phyloP scores from a whole-genome alignment of 2,797 vertebrate genomes.

The Denticeps clupeoides region DNA sequence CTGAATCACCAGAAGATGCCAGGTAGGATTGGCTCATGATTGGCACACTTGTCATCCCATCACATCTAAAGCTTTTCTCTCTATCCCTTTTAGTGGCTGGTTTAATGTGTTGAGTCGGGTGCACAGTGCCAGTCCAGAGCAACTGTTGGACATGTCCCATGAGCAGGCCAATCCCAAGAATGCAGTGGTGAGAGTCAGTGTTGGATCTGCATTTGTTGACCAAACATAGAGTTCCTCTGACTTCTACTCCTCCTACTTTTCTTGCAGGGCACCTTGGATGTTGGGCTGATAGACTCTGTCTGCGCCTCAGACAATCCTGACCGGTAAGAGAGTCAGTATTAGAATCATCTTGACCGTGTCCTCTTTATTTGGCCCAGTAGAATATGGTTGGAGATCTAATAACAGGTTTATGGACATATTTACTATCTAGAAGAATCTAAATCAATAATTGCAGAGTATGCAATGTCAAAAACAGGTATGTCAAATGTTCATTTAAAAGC shows the following conservation, averaged over 20 bases:
- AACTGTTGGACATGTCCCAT: constrained; percentile 73
- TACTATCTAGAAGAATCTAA: no score
- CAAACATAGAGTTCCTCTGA: background rate
- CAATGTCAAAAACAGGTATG: no score
- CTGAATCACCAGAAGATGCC: constrained; percentile 86
- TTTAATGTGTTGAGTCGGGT: constrained; percentile 71
- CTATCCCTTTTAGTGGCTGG: constrained; percentile 55
- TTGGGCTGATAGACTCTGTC: constrained; percentile 73
- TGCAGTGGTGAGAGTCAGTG: constrained; percentile 57
- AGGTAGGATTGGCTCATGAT: constrained; percentile 64
- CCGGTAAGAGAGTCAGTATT: no score
- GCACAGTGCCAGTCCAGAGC: constrained; percentile 64
- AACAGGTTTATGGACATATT: no score
- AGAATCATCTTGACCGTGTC: no score
- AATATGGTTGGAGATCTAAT: no score
- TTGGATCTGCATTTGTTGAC: background rate
- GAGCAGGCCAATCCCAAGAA: constrained; percentile 80
- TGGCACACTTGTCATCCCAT: background rate
- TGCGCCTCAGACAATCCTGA: constrained; percentile 78
- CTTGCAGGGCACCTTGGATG: constrained; percentile 68
- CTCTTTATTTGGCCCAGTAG: no score
- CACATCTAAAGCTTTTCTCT: background rate
- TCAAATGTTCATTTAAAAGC: no score
- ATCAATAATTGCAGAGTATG: no score
- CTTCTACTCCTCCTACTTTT: background rate